Conservation (phyloP, 2,113 vertebrate genomes). For the Tragulus kanchil region DNA sequence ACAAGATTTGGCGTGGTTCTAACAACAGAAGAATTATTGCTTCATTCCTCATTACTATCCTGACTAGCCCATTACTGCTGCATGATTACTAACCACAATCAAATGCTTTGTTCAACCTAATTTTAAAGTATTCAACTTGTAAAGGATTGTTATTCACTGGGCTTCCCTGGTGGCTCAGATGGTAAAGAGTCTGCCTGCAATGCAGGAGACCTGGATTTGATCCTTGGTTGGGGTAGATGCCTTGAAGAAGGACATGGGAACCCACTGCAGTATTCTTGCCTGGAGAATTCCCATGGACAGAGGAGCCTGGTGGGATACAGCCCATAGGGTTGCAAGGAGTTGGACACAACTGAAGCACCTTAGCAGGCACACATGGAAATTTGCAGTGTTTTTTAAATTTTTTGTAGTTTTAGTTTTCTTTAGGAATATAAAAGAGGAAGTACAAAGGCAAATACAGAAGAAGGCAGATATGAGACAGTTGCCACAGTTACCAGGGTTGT, state of each 20-base stretch:
- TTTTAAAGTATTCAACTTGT: constrained; percentile 66
- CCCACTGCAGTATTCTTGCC: neutral
- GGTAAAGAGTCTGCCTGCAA: neutral
- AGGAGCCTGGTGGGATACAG: neutral
- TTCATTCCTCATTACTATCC: constrained; percentile 52
- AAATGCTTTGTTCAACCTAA: constrained; percentile 65
- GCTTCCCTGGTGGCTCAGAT: neutral
- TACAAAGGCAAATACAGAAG: neutral
- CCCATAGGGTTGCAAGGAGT: neutral
- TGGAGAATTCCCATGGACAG: neutral
- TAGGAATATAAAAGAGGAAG: neutral
- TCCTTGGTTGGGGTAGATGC: neutral
- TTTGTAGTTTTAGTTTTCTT: neutral
- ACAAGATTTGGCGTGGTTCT: constrained; percentile 43
- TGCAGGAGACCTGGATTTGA: neutral
- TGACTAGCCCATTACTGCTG: neutral
- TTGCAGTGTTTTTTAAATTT: too few species aligned
- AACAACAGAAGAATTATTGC: constrained; percentile 55
- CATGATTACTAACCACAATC: constrained; percentile 56
- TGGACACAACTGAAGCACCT: fast-evolving
- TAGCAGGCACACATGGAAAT: neutral
- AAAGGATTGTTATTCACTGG: constrained; percentile 8
- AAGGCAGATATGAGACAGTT: neutral
- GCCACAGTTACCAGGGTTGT: neutral
- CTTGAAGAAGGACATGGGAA: neutral